A percentile compares a stretch with the other conserved stretches of the same genome.
phyloP scores from a whole-genome alignment of 2,113 vertebrate genomes.

The Illadopsis cleaveri region DNA sequence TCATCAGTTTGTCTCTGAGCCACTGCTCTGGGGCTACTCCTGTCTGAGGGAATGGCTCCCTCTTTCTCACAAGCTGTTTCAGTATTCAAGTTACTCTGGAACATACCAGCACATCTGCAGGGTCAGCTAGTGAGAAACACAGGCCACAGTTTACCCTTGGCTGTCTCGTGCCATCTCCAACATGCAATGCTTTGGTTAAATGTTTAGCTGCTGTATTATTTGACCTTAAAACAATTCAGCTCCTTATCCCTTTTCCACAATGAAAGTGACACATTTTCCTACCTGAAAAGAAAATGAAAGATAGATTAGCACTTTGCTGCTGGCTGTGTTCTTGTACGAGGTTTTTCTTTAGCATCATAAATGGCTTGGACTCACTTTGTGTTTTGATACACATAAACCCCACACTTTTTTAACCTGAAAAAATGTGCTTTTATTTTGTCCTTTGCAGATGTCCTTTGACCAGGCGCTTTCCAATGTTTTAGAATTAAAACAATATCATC shows the following conservation, averaged over 20 bases:
- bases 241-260: neutral
- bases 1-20: neutral
- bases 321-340: neutral
- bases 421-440: neutral
- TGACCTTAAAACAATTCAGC: neutral
- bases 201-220: neutral
- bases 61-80: neutral
- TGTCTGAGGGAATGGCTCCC: neutral
- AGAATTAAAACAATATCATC: neutral
- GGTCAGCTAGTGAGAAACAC: neutral
- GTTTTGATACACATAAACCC: neutral
- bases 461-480: neutral
- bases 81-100: neutral
- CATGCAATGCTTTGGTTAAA: neutral
- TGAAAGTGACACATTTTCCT: neutral
- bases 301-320: neutral
- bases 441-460: neutral
- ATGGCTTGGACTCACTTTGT: neutral
- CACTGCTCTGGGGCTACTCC: neutral
- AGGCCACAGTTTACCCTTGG: neutral
- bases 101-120: neutral
- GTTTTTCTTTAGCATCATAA: neutral
- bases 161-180: neutral
- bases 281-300: neutral
- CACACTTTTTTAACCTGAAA: neutral